Evolutionary conservation across 2,888 invertebrate species (phyloP).

Genomic region (Lycaena phlaeas): DNA sequence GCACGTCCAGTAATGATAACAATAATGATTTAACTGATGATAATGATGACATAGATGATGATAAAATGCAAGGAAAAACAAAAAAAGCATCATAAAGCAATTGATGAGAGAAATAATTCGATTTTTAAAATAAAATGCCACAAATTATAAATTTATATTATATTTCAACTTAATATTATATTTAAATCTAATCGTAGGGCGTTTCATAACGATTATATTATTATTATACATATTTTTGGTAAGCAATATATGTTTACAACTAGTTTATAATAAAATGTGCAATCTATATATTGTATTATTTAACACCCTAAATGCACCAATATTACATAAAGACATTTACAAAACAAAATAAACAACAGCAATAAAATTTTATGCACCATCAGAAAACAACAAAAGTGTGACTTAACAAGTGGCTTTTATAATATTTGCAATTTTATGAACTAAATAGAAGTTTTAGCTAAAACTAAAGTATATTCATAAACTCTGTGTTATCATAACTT

Average conservation of each 20-base stretch:
- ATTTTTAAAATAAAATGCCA: too few relatives aligned
- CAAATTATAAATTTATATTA: too few relatives aligned
- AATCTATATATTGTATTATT: slow-evolving; percentile 6
- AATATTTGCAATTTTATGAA: too few relatives aligned
- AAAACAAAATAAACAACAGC: not conserved
- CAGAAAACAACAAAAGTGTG: not conserved
- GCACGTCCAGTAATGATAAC: too few relatives aligned
- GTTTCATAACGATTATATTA: slow-evolving; percentile 18
- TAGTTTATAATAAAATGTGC: not conserved
- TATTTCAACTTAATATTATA: slow-evolving; percentile 26
- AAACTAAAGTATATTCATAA: too few relatives aligned
- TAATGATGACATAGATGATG: too few relatives aligned
- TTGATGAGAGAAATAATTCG: too few relatives aligned
- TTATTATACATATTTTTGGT: slow-evolving; percentile 20
- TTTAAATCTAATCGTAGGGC: slow-evolving; percentile 31
- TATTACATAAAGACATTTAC: not conserved
- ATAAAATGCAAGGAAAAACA: too few relatives aligned
- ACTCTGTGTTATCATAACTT: too few relatives aligned
- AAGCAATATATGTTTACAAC: slow-evolving; percentile 12
- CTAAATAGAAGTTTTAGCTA: too few relatives aligned
- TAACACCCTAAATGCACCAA: slow-evolving; percentile 1
- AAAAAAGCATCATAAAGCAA: too few relatives aligned
- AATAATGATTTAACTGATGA: too few relatives aligned
- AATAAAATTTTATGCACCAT: slow-evolving; percentile 3
- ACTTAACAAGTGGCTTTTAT: not conserved